Evolutionary conservation across 2,797 vertebrate species (phyloP), one percentile per base, ranked within the genome.

Genomic region (Hypotaenidia philippensis): DNA sequence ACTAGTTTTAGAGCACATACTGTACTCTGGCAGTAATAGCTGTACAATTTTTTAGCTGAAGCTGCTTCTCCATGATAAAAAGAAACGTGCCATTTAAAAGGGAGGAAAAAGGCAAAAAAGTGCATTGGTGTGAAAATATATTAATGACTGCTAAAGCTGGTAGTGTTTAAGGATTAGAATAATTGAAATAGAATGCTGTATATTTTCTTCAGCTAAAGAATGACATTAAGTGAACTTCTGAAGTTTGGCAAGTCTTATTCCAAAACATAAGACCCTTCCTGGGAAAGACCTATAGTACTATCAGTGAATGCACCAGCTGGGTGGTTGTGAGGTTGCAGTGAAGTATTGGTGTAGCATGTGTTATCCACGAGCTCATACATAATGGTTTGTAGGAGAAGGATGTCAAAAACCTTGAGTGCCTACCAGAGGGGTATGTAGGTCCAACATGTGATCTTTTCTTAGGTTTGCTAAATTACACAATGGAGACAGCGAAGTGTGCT

Each of bases 21-120:
- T 61, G 55, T 78, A 40, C 57, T 79, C 66, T 82, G 63, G 23
- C 47, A 59, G 13, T 87, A 63, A 52, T 71, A 69, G 17, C 34
- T 61, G 13, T 84, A 76, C 45, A 71, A 81, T 61, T 29, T 78
- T 26, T 56, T 72, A 68, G 34, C 1, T 2, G 36, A 87, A 89
- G 13, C n/a, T 89, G 34, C n/a, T 94, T 89, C 21, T 72, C 55
- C 61, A 27, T 61, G 52, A 82, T 22, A 75, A 75, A 91, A 94
- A 81, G 16, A 78, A 91, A 38, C 45, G 0, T 81, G 61, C 78
- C 16, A 61, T 83, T 91, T 90, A 77, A 74, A 80, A 56, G 13
- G 29, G 40, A 66, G 34, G 15, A 75, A 80, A 87, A 76, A 69
- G 5, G 2, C 8, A 47, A 84, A 60, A 64, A 47, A 49, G 10